phyloP scores from a whole-genome alignment of 2,113 vertebrate species.

The Lontra canadensis region DNA sequence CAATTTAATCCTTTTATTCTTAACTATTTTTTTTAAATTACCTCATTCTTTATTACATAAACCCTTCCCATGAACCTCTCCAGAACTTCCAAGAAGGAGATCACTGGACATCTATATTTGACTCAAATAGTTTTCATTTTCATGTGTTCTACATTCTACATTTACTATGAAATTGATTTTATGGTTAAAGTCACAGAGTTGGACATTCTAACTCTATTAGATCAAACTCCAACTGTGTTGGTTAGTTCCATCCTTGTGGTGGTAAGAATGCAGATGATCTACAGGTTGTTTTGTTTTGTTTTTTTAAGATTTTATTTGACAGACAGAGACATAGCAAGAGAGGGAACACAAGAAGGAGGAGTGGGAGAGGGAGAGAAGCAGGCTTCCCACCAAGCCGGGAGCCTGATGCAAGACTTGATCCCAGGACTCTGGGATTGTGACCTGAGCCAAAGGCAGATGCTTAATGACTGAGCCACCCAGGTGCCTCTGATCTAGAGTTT shows the following conservation, averaged over 20 bases:
- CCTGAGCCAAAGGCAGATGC: too few relatives aligned
- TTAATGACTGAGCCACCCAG: too few relatives aligned
- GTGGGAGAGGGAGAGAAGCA: too few relatives aligned
- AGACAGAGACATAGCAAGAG: too few relatives aligned
- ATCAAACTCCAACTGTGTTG: background rate
- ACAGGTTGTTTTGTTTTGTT: too few relatives aligned
- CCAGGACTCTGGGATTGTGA: too few relatives aligned
- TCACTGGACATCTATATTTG: background rate
- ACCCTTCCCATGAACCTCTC: background rate
- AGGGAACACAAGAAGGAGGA: too few relatives aligned
- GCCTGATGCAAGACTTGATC: too few relatives aligned
- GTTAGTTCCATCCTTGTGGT: background rate
- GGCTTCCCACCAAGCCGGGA: too few relatives aligned
- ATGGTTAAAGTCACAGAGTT: background rate
- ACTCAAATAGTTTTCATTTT: background rate
- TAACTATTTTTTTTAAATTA: background rate
- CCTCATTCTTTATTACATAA: background rate
- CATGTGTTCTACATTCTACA: background rate
- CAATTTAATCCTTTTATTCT: background rate
- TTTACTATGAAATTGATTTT: background rate
- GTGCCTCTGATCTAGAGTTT: background rate
- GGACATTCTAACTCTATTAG: background rate
- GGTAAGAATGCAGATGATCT: background rate
- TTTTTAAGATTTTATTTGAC: too few relatives aligned
- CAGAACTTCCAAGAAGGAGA: background rate